Percentiles rank a stretch among this genome's conserved stretches.
Evolutionary conservation across 1,140 invertebrate genomes (phyloP).

Genomic region (Tyrophagus putrescentiae): DNA sequence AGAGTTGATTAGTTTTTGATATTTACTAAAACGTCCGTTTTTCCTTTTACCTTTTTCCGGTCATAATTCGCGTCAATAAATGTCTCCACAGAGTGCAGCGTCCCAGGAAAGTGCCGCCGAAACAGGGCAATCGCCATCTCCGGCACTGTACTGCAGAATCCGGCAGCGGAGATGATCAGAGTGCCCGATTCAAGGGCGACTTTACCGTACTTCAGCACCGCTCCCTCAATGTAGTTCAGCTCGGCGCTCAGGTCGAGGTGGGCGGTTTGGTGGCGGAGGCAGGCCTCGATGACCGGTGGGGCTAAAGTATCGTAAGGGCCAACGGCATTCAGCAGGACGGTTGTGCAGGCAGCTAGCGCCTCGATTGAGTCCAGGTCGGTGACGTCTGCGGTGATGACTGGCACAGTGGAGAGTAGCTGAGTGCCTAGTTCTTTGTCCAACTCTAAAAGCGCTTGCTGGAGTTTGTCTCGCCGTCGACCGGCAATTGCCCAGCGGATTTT

Average conservation of each 20-base stretch:
- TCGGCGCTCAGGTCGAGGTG: conserved; percentile 81
- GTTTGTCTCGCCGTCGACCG: background rate
- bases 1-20: too few relatives aligned
- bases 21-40: too few relatives aligned
- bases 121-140: conserved; percentile 67
- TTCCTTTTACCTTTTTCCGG: too few relatives aligned
- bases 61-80: too few relatives aligned
- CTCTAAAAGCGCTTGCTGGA: background rate
- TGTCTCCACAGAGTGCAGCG: background rate
- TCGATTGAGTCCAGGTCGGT: conserved; percentile 50
- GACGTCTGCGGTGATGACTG: conserved; percentile 59
- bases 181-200: conserved; percentile 58
- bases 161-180: conserved; percentile 71
- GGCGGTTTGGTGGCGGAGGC: conserved; percentile 58
- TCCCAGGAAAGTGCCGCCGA: conserved; percentile 49
- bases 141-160: conserved; percentile 67
- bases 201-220: conserved; percentile 62
- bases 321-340: conserved; percentile 59
- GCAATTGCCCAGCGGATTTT: background rate
- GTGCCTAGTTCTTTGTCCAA: background rate
- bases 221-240: conserved; percentile 64
- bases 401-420: conserved; percentile 30
- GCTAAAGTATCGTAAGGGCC: conserved; percentile 60
- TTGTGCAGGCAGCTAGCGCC: conserved; percentile 55
- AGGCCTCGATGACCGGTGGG: conserved; percentile 70